Evolutionary conservation across 2,113 vertebrate species (phyloP).

Genomic region (Platysternon megacephalum): DNA sequence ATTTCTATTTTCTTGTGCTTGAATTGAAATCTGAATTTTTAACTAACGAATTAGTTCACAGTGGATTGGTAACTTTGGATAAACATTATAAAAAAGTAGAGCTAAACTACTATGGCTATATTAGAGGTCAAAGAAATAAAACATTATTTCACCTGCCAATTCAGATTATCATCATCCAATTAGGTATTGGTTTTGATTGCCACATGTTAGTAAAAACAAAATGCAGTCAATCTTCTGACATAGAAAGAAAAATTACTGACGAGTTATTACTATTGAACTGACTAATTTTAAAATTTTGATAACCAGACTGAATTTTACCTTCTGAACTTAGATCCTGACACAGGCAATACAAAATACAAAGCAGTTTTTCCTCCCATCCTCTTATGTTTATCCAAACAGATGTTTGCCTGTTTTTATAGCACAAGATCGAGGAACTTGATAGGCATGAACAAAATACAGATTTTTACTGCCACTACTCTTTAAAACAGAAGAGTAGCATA

Average conservation of each 20-base stretch:
- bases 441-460: conserved; percentile 16
- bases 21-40: not conserved
- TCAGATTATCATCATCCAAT: not conserved
- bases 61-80: not conserved
- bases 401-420: conserved; percentile 25
- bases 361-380: not conserved
- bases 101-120: not conserved
- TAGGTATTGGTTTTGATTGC: not conserved
- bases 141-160: not conserved
- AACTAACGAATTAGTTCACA: not conserved
- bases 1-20: not conserved
- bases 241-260: not conserved
- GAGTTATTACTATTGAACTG: conserved; percentile 13
- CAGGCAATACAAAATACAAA: not conserved
- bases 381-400: not conserved
- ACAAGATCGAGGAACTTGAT: not conserved
- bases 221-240: not conserved
- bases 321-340: accelerated
- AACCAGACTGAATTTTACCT: not conserved
- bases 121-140: not conserved
- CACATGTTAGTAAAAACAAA: accelerated
- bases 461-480: not conserved
- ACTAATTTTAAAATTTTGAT: not conserved
- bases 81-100: not conserved
- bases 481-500: conserved; percentile 24